A percentile compares a stretch with the other conserved stretches of the same genome.
phyloP scores from a whole-genome alignment of 2,113 vertebrate genomes.

The Trichomycterus rosablanca region DNA sequence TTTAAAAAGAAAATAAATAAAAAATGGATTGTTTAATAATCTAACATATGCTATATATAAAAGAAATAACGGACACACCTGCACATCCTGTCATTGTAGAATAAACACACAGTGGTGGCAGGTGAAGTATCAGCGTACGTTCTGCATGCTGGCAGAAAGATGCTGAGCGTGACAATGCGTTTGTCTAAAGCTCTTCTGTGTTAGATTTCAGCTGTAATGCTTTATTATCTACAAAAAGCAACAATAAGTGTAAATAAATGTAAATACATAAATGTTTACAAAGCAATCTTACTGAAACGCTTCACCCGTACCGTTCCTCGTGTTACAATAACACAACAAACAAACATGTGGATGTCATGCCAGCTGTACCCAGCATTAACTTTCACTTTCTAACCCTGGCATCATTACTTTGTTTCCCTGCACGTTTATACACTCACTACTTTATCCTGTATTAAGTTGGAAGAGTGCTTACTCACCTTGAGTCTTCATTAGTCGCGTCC shows the following conservation, averaged over 20 bases:
- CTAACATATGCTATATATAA: no score
- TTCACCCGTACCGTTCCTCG: background rate
- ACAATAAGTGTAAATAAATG: no score
- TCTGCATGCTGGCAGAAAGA: background rate
- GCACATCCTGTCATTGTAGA: no score
- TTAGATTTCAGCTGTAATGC: background rate
- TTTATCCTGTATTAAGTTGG: slow-evolving; percentile 31
- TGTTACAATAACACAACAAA: background rate
- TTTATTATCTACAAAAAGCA: slow-evolving; percentile 6
- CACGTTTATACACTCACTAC: background rate
- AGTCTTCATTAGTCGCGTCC: slow-evolving; percentile 14
- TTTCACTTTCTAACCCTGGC: background rate
- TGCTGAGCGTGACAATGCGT: slow-evolving; percentile 36
- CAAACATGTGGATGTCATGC: slow-evolving; percentile 34
- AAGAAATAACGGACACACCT: no score
- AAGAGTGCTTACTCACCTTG: slow-evolving; percentile 44
- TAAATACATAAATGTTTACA: background rate
- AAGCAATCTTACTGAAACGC: background rate
- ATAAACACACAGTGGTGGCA: no score
- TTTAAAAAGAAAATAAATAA: no score
- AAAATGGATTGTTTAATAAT: no score
- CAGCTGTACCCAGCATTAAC: background rate
- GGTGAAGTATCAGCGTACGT: background rate
- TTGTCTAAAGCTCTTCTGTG: slow-evolving; percentile 15
- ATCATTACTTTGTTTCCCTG: background rate